These are phyloP conservation scores for Drosophila hawaiiensis DNA, from an alignment of 2,888 invertebrate genomes.

Conservation along the genomic window DNA sequence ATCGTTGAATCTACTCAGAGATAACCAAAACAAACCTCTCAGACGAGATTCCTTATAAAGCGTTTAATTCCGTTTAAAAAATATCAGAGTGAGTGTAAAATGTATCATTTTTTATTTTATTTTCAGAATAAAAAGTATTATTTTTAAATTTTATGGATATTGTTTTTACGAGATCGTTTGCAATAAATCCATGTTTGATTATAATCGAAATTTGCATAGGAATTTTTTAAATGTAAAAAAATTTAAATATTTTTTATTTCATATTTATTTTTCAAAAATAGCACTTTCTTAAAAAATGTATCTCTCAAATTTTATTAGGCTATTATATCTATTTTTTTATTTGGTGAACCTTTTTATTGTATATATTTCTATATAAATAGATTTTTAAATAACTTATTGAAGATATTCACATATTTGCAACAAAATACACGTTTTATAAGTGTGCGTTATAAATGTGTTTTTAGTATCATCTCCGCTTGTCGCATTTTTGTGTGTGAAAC, in stretches of 20 bases:
- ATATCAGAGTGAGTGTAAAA: not conserved
- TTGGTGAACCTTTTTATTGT: not conserved
- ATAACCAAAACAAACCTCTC: not conserved
- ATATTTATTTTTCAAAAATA: no score
- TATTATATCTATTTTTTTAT: not conserved
- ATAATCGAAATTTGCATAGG: not conserved
- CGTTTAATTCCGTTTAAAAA: not conserved
- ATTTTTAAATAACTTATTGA: not conserved
- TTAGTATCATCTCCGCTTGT: conserved; percentile 25
- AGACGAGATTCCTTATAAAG: not conserved
- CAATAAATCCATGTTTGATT: not conserved
- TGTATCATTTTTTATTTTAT: fast-evolving
- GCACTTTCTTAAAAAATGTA: fast-evolving
- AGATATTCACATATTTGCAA: not conserved
- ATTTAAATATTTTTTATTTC: no score
- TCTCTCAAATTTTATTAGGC: not conserved
- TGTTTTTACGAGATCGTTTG: not conserved
- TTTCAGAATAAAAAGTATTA: not conserved
- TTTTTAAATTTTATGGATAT: not conserved
- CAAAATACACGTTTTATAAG: not conserved
- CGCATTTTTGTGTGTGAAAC: conserved; percentile 38
- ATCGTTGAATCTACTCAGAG: not conserved
- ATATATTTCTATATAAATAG: not conserved
- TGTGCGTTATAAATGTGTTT: conserved; percentile 23
- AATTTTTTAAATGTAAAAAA: no score